Conservation (phyloP, 2,888 invertebrate genomes). For the Petrolisthes cinctipes region DNA sequence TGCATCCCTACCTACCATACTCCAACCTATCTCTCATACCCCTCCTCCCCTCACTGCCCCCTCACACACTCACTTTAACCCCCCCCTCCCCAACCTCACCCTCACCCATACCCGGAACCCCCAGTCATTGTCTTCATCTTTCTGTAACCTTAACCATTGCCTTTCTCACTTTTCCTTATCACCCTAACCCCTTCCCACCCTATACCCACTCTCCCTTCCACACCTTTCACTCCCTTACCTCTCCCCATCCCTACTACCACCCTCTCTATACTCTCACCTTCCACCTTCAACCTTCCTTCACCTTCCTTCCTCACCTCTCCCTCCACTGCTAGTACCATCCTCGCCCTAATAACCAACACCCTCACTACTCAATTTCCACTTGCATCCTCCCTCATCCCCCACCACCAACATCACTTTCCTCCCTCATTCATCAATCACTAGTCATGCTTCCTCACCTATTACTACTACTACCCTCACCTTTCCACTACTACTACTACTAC, state of each 20-base stretch:
- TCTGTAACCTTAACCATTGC: background rate
- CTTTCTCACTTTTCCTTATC: background rate
- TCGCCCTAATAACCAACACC: too few relatives aligned
- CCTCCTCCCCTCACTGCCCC: background rate
- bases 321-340: too few relatives aligned
- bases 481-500: too few relatives aligned
- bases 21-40: background rate
- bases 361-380: too few relatives aligned
- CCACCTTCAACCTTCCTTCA: background rate
- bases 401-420: too few relatives aligned
- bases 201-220: background rate
- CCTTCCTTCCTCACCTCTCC: background rate
- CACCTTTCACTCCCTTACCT: background rate
- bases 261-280: background rate
- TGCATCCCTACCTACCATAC: background rate
- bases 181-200: background rate
- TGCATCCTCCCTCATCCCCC: too few relatives aligned
- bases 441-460: too few relatives aligned
- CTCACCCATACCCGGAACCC: background rate
- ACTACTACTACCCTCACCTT: too few relatives aligned
- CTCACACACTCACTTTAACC: background rate
- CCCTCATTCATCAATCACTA: too few relatives aligned
- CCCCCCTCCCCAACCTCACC: conserved; percentile 14
- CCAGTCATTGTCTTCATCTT: background rate
- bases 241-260: background rate